phyloP scores from a whole-genome alignment of 2,113 vertebrate genomes.

The Syngnathus floridae region DNA sequence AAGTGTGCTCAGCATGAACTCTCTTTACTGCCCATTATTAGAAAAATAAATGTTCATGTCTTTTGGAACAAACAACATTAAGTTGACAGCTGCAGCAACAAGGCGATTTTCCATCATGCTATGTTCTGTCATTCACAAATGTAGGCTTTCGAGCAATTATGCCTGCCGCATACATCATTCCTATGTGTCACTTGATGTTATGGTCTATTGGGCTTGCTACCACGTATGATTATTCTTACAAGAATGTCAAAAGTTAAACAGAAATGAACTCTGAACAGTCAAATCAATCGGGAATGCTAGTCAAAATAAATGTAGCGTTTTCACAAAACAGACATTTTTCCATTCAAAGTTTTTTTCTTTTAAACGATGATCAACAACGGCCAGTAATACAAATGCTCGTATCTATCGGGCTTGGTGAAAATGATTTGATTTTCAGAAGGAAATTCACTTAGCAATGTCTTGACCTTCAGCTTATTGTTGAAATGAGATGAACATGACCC shows the following conservation, averaged over 20 bases:
- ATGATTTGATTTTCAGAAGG: too few species aligned
- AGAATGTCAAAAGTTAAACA: not conserved
- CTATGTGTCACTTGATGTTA: not conserved
- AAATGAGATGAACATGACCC: too few species aligned
- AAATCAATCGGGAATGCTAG: not conserved
- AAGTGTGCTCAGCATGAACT: not conserved
- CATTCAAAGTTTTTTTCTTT: too few species aligned
- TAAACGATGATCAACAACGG: too few species aligned
- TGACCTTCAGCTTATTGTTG: too few species aligned
- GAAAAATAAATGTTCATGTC: not conserved
- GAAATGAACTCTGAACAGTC: not conserved
- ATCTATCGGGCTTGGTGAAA: too few species aligned
- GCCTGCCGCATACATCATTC: slow-evolving; percentile 13
- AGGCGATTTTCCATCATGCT: not conserved
- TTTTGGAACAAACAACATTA: not conserved
- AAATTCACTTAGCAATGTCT: too few species aligned
- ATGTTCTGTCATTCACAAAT: slow-evolving; percentile 12
- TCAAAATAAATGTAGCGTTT: not conserved
- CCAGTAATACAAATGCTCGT: too few species aligned
- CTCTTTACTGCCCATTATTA: not conserved
- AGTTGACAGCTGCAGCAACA: not conserved
- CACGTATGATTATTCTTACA: not conserved
- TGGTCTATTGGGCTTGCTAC: not conserved
- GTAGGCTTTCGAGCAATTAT: slow-evolving; percentile 10
- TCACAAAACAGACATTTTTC: too few species aligned